Conservation (phyloP, 1,140 invertebrate species). For the Cherax destructor region DNA sequence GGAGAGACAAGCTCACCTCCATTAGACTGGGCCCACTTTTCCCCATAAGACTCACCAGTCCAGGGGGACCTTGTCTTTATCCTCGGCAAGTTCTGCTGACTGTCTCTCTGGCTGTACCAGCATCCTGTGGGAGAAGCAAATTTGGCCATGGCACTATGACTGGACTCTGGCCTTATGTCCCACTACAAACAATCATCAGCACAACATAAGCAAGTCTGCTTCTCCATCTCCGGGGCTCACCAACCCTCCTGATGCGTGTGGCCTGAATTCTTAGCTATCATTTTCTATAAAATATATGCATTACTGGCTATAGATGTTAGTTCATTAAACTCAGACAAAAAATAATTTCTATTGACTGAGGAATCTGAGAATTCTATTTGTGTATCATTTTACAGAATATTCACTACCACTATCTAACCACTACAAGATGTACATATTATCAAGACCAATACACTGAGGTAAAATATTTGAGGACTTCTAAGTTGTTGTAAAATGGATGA, state of each 20-base stretch:
- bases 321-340: background rate
- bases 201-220: constrained; percentile 31
- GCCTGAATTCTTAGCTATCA: constrained; percentile 46
- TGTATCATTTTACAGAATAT: background rate
- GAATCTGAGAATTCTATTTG: constrained; percentile 43
- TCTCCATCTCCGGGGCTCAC: constrained; percentile 20
- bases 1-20: constrained; percentile 72
- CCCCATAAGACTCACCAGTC: constrained; percentile 64
- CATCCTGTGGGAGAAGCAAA: constrained; percentile 50
- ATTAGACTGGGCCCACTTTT: constrained; percentile 68
- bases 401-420: background rate
- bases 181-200: constrained; percentile 10
- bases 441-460: too few relatives aligned
- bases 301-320: background rate
- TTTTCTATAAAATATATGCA: background rate
- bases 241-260: constrained; percentile 28
- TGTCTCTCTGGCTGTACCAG: background rate
- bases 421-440: background rate
- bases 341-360: background rate
- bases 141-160: constrained; percentile 45
- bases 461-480: too few relatives aligned
- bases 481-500: too few relatives aligned
- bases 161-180: constrained; percentile 12
- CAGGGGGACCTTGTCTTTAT: constrained; percentile 63
- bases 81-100: constrained; percentile 23